These are phyloP conservation scores for Cryptocheilus praepositus DNA, from an alignment of 2,888 invertebrate species.

Conservation along the genomic window DNA sequence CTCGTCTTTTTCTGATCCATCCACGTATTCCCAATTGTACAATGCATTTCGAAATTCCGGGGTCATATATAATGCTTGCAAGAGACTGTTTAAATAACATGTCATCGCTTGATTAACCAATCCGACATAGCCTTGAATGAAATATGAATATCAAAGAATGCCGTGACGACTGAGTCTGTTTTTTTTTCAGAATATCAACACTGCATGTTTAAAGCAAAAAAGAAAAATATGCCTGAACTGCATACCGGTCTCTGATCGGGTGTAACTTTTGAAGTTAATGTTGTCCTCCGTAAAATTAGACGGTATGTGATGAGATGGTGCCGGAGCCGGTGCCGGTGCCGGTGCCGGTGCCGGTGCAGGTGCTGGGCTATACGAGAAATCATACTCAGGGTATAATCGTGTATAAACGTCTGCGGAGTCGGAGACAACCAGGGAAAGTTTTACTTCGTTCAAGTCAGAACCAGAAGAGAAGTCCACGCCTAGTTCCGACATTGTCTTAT, in stretches of 20 bases:
- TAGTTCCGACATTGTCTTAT: constrained; percentile 74
- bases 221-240: constrained; percentile 5
- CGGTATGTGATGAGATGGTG: background rate
- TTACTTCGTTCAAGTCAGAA: constrained; percentile 15
- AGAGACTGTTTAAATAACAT: constrained; percentile 91
- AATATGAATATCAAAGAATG: constrained; percentile 2
- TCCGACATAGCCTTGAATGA: constrained; percentile 80
- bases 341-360: background rate
- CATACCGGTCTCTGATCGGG: constrained; percentile 74
- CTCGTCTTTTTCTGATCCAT: constrained; percentile 80
- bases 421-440: constrained; percentile 32
- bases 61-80: constrained; percentile 93
- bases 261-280: constrained; percentile 29
- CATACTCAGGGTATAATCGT: constrained; percentile 5
- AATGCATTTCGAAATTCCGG: constrained; percentile 93
- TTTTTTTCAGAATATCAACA: background rate
- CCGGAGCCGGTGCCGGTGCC: too few relatives aligned
- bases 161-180: background rate
- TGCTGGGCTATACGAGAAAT: background rate
- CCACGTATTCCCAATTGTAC: constrained; percentile 86
- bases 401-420: constrained; percentile 6
- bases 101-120: constrained; percentile 95
- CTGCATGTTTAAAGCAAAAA: background rate
- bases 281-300: constrained; percentile 20
- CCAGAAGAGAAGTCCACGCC: constrained; percentile 71